Conservation (phyloP, 2,113 vertebrate species). For the Microcebus ravelobensis region DNA sequence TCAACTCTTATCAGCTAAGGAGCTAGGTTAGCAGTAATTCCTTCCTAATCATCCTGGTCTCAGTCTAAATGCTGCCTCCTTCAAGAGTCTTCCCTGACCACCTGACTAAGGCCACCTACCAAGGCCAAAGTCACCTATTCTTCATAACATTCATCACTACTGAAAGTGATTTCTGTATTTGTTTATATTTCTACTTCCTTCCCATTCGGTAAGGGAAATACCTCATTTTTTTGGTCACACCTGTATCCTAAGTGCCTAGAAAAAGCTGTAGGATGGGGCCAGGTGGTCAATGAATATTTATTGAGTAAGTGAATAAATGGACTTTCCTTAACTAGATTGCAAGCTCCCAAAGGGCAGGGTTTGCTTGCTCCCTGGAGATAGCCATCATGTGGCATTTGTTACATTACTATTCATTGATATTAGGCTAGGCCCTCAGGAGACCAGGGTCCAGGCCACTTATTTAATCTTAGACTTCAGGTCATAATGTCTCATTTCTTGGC, state of each 20-base stretch:
- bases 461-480: neutral
- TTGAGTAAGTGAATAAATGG: slow-evolving; percentile 37
- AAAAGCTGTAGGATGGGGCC: slow-evolving; percentile 18
- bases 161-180: neutral
- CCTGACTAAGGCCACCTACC: neutral
- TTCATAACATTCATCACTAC: neutral
- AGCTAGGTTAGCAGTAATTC: neutral
- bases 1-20: neutral
- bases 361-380: slow-evolving; percentile 58
- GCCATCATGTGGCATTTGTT: neutral
- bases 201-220: neutral
- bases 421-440: neutral
- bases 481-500: neutral
- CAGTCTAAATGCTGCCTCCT: neutral
- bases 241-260: neutral
- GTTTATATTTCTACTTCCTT: neutral
- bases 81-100: neutral
- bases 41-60: neutral
- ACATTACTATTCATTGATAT: slow-evolving; percentile 26
- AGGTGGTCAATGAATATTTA: slow-evolving; percentile 59
- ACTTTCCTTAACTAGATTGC: slow-evolving; percentile 23
- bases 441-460: neutral
- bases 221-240: neutral
- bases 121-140: neutral
- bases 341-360: slow-evolving; percentile 13